Evolutionary conservation across 2,888 invertebrate genomes (phyloP).

Genomic region (Gisinianus flammeolus): DNA sequence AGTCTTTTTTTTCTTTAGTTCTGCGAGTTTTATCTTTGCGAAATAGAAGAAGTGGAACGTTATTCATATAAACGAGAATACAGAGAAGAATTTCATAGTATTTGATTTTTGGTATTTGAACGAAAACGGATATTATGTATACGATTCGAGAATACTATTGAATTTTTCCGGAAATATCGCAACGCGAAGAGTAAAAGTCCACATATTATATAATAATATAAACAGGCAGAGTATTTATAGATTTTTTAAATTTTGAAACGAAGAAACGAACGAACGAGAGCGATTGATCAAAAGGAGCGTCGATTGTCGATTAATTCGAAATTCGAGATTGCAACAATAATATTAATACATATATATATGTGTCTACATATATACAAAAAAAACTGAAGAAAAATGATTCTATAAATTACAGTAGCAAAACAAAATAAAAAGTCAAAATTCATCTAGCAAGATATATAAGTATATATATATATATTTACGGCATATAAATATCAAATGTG

Average conservation of each 20-base stretch:
- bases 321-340: not conserved
- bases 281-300: not conserved
- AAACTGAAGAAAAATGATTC: not conserved
- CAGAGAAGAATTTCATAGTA: not conserved
- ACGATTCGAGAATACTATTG: not conserved
- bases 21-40: not conserved
- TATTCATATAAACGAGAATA: not conserved
- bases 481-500: not conserved
- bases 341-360: not conserved
- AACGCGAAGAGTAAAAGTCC: too few relatives aligned
- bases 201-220: not conserved
- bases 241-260: not conserved
- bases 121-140: too few relatives aligned
- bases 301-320: not conserved
- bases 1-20: not conserved
- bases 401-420: not conserved
- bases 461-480: constrained; percentile 4
- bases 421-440: not conserved
- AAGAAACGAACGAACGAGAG: not conserved
- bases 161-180: too few relatives aligned
- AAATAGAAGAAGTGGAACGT: not conserved
- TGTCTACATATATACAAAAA: not conserved
- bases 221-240: not conserved
- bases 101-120: not conserved
- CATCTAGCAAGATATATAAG: not conserved